Percentiles rank a stretch among this genome's conserved stretches.
Conservation (phyloP, 2,113 vertebrate genomes). For the Microcebus lehilahytsara region DNA sequence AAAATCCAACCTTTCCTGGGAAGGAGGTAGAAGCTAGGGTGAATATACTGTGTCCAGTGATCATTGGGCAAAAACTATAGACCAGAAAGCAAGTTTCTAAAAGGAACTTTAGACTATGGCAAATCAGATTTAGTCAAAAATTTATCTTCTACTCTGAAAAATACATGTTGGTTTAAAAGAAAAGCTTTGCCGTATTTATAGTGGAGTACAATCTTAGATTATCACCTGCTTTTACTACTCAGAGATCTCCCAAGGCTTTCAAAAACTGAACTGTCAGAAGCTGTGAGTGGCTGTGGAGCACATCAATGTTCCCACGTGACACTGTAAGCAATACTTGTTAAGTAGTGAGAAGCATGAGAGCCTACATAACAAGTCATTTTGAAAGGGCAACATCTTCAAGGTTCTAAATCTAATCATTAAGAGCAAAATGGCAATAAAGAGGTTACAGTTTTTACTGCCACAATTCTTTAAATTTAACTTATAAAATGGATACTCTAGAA, state of each 20-base stretch:
- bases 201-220: background rate
- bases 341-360: background rate
- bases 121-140: background rate
- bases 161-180: background rate
- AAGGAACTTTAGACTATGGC: background rate
- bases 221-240: background rate
- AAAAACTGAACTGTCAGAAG: background rate
- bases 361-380: background rate
- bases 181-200: background rate
- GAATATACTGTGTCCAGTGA: background rate
- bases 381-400: slow-evolving; percentile 3
- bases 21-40: background rate
- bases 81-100: background rate
- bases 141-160: background rate
- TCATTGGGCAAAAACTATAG: background rate
- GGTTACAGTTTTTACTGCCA: background rate
- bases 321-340: background rate
- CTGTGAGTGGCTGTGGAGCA: background rate
- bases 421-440: background rate
- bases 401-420: background rate
- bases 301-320: background rate
- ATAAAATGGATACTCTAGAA: background rate
- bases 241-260: background rate
- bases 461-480: background rate
- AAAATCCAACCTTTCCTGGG: background rate